Evolutionary conservation across 2,888 invertebrate species (phyloP), one percentile per base, ranked within the genome.

Genomic region (Aspidiotus destructor): DNA sequence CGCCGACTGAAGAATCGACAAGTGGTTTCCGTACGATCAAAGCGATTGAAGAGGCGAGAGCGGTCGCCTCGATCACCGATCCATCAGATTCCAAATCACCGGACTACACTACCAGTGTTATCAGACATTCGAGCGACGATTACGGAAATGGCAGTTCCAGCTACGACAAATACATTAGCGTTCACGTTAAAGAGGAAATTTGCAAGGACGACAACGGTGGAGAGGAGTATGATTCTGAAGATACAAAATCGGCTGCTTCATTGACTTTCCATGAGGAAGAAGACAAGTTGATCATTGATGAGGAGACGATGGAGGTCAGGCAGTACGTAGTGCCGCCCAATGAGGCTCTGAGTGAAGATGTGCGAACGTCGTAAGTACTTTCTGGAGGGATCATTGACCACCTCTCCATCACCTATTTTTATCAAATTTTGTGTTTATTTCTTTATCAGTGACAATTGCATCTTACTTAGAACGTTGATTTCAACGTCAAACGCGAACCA

Each of bases 301-400:
- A 69, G 15, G 69, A 69, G 42, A 67, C 67, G n/a, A 67, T 67
- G 67, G 60, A 67, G 52, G 67, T 67, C n/a, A 67, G 60, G 41
- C n/a, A 57, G 28, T 48, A 44, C 17, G 58, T 58, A 10, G 15
- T 55, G 15, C 57, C 2, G 10, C 57, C 15, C 3, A 57, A 57
- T 16, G 15, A 17, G 15, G 7, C 28, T 1, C 10, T 16, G 40
- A 40, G 54, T 40, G 68, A 42, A 8, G 61, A 41, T 16, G 61
- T 17, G 9, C 48, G 48, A 11, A 48, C 60, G 7, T 60, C 68
- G 68, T 68, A 17, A 68, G 68, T 68, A 48, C n/a, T n/a, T 48
- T 48, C 6, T 48, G 48, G 6, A 48, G 48, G 28, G 28, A 5
- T 28, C 28, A 28, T 28, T 28, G 28, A 28, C 28, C 28, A 28